Evolutionary conservation across 2,113 vertebrate genomes (phyloP).

Genomic region (Anhinga anhinga): DNA sequence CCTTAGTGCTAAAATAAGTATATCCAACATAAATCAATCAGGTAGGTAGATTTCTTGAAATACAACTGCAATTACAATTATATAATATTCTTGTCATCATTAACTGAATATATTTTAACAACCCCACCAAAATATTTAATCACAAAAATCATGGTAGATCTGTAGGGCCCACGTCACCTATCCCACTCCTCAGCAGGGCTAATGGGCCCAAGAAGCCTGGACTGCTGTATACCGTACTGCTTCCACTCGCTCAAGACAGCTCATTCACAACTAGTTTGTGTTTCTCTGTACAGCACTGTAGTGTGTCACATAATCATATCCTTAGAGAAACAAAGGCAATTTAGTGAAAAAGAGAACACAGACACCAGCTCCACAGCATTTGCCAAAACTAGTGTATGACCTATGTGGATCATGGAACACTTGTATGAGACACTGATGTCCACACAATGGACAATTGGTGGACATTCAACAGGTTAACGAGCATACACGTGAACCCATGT

Average conservation of each 20-base stretch:
- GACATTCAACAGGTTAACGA: not conserved
- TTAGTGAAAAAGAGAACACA: not conserved
- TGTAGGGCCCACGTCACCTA: not conserved
- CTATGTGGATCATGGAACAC: fast-evolving
- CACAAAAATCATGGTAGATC: not conserved
- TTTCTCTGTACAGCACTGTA: not conserved
- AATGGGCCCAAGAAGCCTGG: not conserved
- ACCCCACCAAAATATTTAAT: not conserved
- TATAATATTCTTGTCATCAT: not conserved
- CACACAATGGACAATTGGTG: not conserved
- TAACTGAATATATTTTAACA: not conserved
- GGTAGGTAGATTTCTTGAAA: not conserved
- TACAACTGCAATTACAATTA: not conserved
- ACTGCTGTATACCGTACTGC: not conserved
- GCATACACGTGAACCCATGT: not conserved
- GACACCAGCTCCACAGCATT: not conserved
- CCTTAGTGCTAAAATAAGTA: not conserved
- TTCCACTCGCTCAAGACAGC: not conserved
- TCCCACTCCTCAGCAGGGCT: not conserved
- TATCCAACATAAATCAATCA: not conserved
- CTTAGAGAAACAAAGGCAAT: not conserved
- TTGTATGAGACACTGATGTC: not conserved
- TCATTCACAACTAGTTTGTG: not conserved
- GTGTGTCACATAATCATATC: not conserved
- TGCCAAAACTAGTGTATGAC: not conserved